Evolutionary conservation across 2,113 vertebrate species (phyloP), one percentile per base, ranked within the genome.

Genomic region (Chrysemys picta): DNA sequence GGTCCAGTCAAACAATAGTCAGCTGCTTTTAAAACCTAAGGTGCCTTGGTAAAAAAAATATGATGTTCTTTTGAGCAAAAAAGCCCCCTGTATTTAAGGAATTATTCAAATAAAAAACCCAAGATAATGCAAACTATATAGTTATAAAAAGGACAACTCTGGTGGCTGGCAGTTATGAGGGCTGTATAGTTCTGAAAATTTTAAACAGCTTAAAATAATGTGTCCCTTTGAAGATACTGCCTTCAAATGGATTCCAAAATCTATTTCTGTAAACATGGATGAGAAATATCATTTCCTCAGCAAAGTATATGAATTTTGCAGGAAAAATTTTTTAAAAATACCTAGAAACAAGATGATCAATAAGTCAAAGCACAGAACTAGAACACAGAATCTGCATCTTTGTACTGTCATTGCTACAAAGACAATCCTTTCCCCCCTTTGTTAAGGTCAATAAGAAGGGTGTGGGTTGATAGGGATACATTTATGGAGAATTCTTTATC

Each of bases 1-100:
- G 97, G 98, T 97, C 98, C 98, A 98, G 95, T 96, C 97, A 98
- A 95, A 98, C 98, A 98, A 98, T 90, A 96, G 95, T 95, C 98
- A 98, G 97, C 95, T 98, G 98, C 97, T 98, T 96, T 93, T 89
- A 31, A 69, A 90, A 94, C 88, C 93, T 96, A 96, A 97, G 95
- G 96, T 97, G 97, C 89, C 96, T 47, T 45, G 83, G 87, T 85
- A 17, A 53, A 82, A 86, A 82, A 53, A 87, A 86, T 45, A 53
- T 82, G 0, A 25, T 25, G 3, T 16, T 31, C 76, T 4, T 82
- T 16, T 78, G 52, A 9, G 57, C 49, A 94, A 93, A 82, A 84
- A 75, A 0, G 69, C 4, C 2, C n/a, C 38, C 35, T 22, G 0
- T 0, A 12, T 75, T 82, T 69, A n/a, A 91, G 87, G 72, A 93